Conservation (phyloP, 64 coral and sea anemone species). For the Trachythela sp. region DNA sequence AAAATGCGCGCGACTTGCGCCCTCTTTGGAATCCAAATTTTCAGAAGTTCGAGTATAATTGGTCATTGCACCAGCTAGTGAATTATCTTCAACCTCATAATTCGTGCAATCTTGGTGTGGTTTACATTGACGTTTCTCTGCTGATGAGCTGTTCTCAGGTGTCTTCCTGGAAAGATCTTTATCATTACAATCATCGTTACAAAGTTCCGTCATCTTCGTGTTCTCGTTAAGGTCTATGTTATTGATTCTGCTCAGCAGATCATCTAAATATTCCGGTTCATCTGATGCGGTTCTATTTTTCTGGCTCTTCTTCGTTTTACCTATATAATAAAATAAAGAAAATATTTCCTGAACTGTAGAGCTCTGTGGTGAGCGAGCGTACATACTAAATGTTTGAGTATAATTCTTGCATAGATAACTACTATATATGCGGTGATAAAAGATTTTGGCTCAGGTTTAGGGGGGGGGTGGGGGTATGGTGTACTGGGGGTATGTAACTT, state of each 20-base stretch:
- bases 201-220: neutral
- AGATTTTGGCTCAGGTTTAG: no score
- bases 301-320: neutral
- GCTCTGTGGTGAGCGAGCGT: no score
- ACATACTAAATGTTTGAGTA: no score
- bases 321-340: neutral
- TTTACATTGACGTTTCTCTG: neutral
- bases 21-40: neutral
- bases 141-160: neutral
- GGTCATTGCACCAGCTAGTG: neutral
- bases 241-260: neutral
- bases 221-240: neutral
- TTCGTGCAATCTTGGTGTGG: neutral
- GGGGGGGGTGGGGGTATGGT: no score
- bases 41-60: neutral
- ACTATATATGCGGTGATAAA: no score
- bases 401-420: no score
- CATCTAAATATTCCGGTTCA: neutral
- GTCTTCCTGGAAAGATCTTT: neutral
- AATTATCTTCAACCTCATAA: no score
- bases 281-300: neutral
- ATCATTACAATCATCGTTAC: neutral
- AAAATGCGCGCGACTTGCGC: neutral
- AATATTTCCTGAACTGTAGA: neutral
- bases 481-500: no score